These are phyloP conservation scores for Coregonus clupeaformis DNA, from an alignment of 2,113 vertebrate species.

Conservation along the genomic window DNA sequence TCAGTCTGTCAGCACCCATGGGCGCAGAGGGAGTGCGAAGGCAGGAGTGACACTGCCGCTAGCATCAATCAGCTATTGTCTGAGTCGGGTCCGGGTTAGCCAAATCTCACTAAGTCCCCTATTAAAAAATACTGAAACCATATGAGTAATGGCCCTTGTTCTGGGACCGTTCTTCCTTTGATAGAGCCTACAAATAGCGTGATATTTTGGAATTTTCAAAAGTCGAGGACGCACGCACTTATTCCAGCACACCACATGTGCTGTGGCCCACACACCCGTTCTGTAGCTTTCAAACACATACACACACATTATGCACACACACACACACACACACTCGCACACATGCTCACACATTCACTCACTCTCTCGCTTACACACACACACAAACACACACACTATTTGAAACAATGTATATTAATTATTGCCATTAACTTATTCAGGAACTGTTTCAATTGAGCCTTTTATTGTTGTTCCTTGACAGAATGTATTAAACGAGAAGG, in stretches of 20 bases:
- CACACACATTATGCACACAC: too few species aligned
- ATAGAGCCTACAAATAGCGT: too few species aligned
- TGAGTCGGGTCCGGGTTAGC: slow-evolving; percentile 36
- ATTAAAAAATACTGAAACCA: slow-evolving; percentile 44
- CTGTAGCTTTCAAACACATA: too few species aligned
- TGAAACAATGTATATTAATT: slow-evolving; percentile 49
- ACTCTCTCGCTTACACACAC: not conserved
- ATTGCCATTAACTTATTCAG: slow-evolving; percentile 57
- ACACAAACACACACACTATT: slow-evolving; percentile 3
- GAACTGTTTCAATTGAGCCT: slow-evolving; percentile 54
- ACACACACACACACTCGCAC: too few species aligned
- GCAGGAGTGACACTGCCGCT: slow-evolving; percentile 50
- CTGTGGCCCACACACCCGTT: not conserved
- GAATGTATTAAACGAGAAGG: slow-evolving; percentile 41
- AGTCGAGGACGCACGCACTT: not conserved
- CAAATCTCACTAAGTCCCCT: slow-evolving; percentile 50
- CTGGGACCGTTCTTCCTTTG: not conserved
- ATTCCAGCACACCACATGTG: slow-evolving; percentile 11
- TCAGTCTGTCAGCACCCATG: slow-evolving; percentile 72
- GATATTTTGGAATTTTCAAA: too few species aligned
- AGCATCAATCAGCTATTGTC: slow-evolving; percentile 70
- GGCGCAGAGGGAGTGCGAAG: slow-evolving; percentile 63
- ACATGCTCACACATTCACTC: too few species aligned
- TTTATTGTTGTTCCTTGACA: slow-evolving; percentile 54
- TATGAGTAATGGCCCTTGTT: slow-evolving; percentile 49